Evolutionary conservation across 2,888 invertebrate genomes (phyloP).

Genomic region (Caenorhabditis plicata): DNA sequence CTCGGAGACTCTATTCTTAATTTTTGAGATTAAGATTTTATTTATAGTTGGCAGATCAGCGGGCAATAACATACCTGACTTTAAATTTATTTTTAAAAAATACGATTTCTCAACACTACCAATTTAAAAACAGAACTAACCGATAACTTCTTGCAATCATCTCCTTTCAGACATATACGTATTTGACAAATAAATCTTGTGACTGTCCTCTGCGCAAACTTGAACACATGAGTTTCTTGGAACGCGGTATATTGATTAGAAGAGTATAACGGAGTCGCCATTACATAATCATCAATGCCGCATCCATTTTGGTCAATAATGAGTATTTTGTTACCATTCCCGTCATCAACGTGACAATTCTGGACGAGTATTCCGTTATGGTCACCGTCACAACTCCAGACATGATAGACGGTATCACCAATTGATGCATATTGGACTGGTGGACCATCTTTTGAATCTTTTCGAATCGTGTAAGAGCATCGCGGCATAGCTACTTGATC

Average conservation of each 20-base stretch:
- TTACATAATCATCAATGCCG: conserved; percentile 63
- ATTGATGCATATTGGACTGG: conserved; percentile 62
- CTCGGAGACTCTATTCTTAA: no score
- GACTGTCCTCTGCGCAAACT: conserved; percentile 64
- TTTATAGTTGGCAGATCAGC: no score
- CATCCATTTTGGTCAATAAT: conserved; percentile 65
- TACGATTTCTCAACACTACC: no score
- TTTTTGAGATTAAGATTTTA: no score
- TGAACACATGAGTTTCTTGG: conserved; percentile 65
- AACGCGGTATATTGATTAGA: conserved; percentile 57
- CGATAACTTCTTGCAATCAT: conserved; percentile 58
- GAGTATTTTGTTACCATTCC: conserved; percentile 62
- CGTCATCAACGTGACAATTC: conserved; percentile 65
- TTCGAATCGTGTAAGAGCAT: conserved; percentile 61
- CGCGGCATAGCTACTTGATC: conserved; percentile 56
- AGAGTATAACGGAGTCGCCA: conserved; percentile 60
- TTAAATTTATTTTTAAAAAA: no score
- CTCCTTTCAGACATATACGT: conserved; percentile 59
- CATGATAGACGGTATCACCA: conserved; percentile 63
- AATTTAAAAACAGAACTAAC: no score
- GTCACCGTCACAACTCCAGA: conserved; percentile 63
- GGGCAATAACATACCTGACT: no score
- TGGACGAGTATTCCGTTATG: conserved; percentile 64
- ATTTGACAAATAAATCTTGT: conserved; percentile 64
- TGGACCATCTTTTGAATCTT: conserved; percentile 57